A percentile compares a stretch with the other conserved stretches of the same genome.
phyloP scores from a whole-genome alignment of 64 coral and sea anemone genomes.

The Actinia tenebrosa region DNA sequence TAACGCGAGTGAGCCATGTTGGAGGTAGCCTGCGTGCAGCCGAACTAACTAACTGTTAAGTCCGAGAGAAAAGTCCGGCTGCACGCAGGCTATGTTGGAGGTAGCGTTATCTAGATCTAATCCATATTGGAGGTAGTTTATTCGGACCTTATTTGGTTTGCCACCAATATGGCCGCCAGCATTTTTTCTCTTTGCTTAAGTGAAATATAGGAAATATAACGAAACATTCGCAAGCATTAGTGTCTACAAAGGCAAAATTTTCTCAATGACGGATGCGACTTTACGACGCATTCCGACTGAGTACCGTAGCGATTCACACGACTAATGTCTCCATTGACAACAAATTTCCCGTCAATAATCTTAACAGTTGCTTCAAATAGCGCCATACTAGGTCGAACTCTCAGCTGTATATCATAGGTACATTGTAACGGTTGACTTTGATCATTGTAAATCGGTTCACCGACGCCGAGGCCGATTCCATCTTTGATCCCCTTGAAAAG shows the following conservation, averaged over 20 bases:
- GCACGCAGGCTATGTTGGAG: no score
- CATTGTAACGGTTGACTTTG: slow-evolving; percentile 36
- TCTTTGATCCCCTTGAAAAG: slow-evolving; percentile 56
- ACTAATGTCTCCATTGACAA: slow-evolving; percentile 59
- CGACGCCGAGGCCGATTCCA: slow-evolving; percentile 67
- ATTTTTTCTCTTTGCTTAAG: no score
- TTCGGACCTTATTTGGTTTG: not conserved
- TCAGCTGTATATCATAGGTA: slow-evolving; percentile 71
- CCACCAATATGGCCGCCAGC: not conserved
- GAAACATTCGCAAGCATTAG: not conserved
- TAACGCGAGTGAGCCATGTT: not conserved
- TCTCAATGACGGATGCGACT: slow-evolving; percentile 54
- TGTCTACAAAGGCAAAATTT: slow-evolving; percentile 77
- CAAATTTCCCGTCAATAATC: slow-evolving; percentile 46
- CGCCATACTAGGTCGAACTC: slow-evolving; percentile 47
- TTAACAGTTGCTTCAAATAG: slow-evolving; percentile 68
- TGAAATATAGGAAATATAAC: no score
- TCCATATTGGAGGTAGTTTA: no score
- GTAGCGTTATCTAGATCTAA: not conserved
- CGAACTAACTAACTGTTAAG: no score
- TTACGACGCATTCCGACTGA: slow-evolving; percentile 66
- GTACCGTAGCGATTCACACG: slow-evolving; percentile 81
- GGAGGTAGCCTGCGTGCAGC: not conserved
- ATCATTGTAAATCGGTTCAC: slow-evolving; percentile 31
- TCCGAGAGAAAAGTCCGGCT: no score